Percentiles rank a stretch among this genome's conserved stretches.
Evolutionary conservation across 2,888 invertebrate species (phyloP).

Genomic region (Lithophane semibrunnea): DNA sequence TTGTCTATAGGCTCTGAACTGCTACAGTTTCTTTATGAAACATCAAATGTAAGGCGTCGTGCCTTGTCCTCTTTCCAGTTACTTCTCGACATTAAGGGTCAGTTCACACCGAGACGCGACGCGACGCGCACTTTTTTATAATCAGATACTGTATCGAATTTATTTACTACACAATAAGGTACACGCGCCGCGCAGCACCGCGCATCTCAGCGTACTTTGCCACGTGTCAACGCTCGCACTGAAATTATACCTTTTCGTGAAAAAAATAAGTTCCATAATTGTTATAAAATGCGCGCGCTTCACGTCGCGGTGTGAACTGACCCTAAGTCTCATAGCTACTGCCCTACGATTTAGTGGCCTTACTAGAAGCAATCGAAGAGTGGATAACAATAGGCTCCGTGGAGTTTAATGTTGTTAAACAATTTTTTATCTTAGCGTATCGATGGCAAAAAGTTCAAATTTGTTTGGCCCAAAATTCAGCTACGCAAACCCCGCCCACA

Average conservation of each 20-base stretch:
- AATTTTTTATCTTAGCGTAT: background rate
- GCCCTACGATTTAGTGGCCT: background rate
- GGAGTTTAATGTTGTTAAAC: background rate
- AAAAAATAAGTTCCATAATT: no score
- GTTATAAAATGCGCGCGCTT: no score
- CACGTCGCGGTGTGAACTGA: no score
- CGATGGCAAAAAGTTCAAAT: background rate
- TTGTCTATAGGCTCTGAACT: no score
- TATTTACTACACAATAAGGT: no score
- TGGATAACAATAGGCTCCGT: background rate
- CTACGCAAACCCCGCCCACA: background rate
- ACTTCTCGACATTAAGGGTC: background rate
- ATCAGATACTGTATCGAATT: no score
- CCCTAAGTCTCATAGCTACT: background rate
- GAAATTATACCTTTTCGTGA: no score
- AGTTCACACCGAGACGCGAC: no score
- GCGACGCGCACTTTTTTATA: no score
- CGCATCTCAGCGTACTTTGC: no score
- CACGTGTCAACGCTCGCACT: no score
- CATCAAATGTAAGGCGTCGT: background rate
- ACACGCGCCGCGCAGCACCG: no score
- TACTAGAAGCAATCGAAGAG: background rate
- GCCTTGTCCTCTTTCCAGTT: background rate
- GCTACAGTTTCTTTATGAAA: background rate
- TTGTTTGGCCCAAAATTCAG: background rate